Conservation (phyloP, 2,888 invertebrate species). For the Rhamnusium bicolor region DNA sequence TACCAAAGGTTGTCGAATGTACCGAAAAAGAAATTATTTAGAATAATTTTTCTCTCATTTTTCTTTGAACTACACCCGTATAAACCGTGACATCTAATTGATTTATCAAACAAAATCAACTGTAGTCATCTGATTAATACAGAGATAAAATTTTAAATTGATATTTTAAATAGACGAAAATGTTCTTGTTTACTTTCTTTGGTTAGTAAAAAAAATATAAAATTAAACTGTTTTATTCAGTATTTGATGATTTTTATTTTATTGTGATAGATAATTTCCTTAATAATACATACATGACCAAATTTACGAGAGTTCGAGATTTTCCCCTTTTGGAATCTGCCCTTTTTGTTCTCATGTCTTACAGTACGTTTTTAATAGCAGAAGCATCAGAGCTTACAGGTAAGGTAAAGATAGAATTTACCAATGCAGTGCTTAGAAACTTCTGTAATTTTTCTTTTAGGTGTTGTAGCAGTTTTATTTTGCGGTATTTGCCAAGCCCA, state of each 20-base stretch:
- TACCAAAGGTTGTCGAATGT: not conserved
- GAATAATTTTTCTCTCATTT: too few relatives aligned
- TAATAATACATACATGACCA: conserved; percentile 80
- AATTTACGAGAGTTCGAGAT: conserved; percentile 94
- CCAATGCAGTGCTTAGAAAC: not conserved
- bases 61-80: too few relatives aligned
- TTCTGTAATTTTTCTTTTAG: conserved; percentile 69
- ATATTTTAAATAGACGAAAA: too few relatives aligned
- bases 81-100: too few relatives aligned
- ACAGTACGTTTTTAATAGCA: conserved; percentile 96
- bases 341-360: conserved; percentile 97
- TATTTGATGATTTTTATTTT: too few relatives aligned
- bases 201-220: too few relatives aligned
- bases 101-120: too few relatives aligned
- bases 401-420: conserved; percentile 64
- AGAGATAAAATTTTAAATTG: too few relatives aligned
- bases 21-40: too few relatives aligned
- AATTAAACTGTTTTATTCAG: too few relatives aligned
- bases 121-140: too few relatives aligned
- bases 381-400: conserved; percentile 97
- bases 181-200: too few relatives aligned
- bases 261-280: conserved; percentile 38
- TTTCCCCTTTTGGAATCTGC: conserved; percentile 97
- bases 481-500: conserved; percentile 99
- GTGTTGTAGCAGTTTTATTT: conserved; percentile 97